Evolutionary conservation across 2,888 invertebrate genomes (phyloP).

Genomic region (Ormyrus thymus): DNA sequence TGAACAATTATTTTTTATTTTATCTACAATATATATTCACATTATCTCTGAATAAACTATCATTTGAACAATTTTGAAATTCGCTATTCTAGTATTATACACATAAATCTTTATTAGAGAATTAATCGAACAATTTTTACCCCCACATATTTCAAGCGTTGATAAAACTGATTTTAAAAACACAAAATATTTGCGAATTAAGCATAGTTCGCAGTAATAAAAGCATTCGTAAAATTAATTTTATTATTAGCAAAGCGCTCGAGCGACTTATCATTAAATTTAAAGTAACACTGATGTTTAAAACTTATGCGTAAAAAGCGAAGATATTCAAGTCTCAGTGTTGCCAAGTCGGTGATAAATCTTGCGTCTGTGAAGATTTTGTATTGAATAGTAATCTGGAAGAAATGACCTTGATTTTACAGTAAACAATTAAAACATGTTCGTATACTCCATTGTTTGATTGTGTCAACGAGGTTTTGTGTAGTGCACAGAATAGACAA

Average conservation of each 20-base stretch:
- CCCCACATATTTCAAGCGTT: slow-evolving; percentile 11
- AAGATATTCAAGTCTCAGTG: slow-evolving; percentile 52
- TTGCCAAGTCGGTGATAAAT: slow-evolving; percentile 55
- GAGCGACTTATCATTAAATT: slow-evolving; percentile 4
- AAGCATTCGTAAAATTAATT: neutral
- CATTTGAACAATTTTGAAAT: slow-evolving; percentile 13
- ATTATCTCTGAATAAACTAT: slow-evolving; percentile 17
- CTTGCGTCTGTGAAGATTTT: slow-evolving; percentile 45
- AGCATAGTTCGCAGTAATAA: slow-evolving; percentile 6
- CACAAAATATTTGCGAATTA: slow-evolving; percentile 22
- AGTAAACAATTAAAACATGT: slow-evolving; percentile 14
- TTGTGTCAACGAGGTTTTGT: slow-evolving; percentile 22
- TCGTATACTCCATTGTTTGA: slow-evolving; percentile 16
- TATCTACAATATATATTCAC: slow-evolving; percentile 37
- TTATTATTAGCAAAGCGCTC: slow-evolving; percentile 32
- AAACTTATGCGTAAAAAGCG: slow-evolving; percentile 44
- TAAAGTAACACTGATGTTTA: slow-evolving; percentile 13
- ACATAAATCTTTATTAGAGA: slow-evolving; percentile 30
- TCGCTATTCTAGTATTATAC: slow-evolving; percentile 30
- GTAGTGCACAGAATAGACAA: slow-evolving; percentile 39
- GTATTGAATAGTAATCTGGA: slow-evolving; percentile 48
- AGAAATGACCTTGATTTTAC: slow-evolving; percentile 40
- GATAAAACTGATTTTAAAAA: slow-evolving; percentile 10
- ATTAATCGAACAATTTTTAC: slow-evolving; percentile 48
- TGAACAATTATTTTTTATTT: neutral